These are phyloP conservation scores for Spheniscus humboldti DNA, from an alignment of 2,797 vertebrate species.

Conservation along the genomic window DNA sequence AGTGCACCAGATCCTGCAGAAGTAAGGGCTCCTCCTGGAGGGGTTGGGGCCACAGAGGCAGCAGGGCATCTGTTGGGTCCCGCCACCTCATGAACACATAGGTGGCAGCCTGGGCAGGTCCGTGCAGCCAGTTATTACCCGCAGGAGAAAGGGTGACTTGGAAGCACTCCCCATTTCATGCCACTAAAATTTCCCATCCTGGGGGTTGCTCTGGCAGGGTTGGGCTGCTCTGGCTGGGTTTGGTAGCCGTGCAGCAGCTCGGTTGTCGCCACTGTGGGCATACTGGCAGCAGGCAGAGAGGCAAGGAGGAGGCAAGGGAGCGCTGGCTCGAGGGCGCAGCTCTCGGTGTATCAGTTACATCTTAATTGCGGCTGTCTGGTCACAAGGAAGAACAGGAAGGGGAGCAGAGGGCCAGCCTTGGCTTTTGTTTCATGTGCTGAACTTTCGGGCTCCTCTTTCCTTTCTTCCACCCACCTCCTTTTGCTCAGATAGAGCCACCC, in stretches of 20 bases:
- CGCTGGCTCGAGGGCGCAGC: accelerated
- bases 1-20: background rate
- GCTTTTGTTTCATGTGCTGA: conserved; percentile 3
- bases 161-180: background rate
- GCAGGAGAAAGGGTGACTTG: background rate
- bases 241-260: background rate
- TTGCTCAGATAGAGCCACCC: background rate
- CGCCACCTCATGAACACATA: accelerated
- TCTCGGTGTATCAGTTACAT: background rate
- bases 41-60: background rate
- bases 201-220: background rate
- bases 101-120: background rate
- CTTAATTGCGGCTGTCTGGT: conserved; percentile 32
- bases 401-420: background rate
- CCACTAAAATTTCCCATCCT: background rate
- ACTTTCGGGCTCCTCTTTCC: background rate
- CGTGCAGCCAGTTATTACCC: background rate
- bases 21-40: background rate
- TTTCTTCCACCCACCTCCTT: background rate
- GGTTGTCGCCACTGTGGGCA: background rate
- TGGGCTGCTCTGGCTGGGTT: background rate
- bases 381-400: background rate
- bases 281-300: accelerated
- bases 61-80: background rate
- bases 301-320: background rate